Base-by-base conservation (phyloP, 2,888 invertebrate species). In the Xestoiulus laeticollis region DNA sequence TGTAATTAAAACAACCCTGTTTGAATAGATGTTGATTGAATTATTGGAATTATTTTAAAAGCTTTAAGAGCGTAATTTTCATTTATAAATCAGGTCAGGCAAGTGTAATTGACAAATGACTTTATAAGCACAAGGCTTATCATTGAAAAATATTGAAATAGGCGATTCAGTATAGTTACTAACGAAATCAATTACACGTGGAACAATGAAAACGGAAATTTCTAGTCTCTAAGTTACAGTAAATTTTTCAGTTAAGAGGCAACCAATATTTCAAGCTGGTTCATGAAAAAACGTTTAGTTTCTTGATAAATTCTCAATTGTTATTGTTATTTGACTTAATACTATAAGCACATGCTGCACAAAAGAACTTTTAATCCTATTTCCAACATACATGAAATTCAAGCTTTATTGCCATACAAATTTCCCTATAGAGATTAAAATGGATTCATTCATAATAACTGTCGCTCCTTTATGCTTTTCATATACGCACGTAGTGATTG, bases 71-170 rank as follows among this genome's bases (percentile, higher is more conserved):
- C 12, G 30, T 30, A 16, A n/a, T 32, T 78, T 78, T 30, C 14
- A 3, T 30, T 30, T 26, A 30, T 30, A 30, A 78, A 32, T 78
- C 78, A 30, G 14, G 16, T 32, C 30, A 19, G 48, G 48, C 48
- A 3, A 48, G 16, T 19, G 1, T 16, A 30, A 14, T 78, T 78
- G 59, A 68, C n/a, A 78, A 26, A 30, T 78, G 30, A 78, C 78
- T 78, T 78, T 26, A 30, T 16, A 16, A 12, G 30, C 78, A 78
- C 30, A 8, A 0, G 22, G 5, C 22, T 22, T 78, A 78, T 30
- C 78, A 30, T 78, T 30, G 30, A 32, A 78, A 30, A 78, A 78
- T 78, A 78, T 78, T 78, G 30, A 78, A 30, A 78, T 78, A 78
- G 30, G 78, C 30, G 30, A 78, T 0, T 30, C 16, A 78, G 78